Conservation (phyloP, 2,888 invertebrate genomes). For the Lasioglossum marginatum region DNA sequence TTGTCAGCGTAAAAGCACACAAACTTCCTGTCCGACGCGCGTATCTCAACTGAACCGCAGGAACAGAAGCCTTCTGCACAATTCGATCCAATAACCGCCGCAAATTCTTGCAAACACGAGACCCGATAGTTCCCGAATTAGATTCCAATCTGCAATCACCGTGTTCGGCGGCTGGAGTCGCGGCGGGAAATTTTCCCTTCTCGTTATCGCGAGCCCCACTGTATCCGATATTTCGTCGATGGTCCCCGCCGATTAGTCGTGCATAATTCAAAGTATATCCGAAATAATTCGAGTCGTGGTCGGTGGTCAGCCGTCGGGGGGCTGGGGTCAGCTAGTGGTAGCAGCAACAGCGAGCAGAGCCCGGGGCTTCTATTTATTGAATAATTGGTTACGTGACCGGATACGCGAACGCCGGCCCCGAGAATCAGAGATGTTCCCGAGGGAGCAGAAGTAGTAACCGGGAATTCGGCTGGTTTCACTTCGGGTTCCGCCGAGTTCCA, state of each 20-base stretch:
- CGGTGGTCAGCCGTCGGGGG: neutral
- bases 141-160: neutral
- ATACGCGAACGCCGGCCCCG: slow-evolving; percentile 17
- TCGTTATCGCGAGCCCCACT: neutral
- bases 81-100: neutral
- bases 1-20: neutral
- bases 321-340: neutral
- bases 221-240: slow-evolving; percentile 11
- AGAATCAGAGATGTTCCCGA: slow-evolving; percentile 49
- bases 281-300: slow-evolving; percentile 25
- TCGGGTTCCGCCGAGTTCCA: slow-evolving; percentile 9
- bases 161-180: neutral
- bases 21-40: too few species aligned
- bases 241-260: slow-evolving; percentile 24
- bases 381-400: slow-evolving; percentile 64
- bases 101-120: neutral
- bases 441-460: slow-evolving; percentile 24
- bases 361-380: slow-evolving; percentile 52
- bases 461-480: slow-evolving; percentile 11
- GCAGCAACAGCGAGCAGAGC: neutral
- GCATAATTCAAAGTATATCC: slow-evolving; percentile 23
- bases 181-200: neutral
- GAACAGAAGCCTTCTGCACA: neutral
- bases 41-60: neutral
- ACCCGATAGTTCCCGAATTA: neutral